These are phyloP conservation scores for Sebastes schlegelii DNA, from an alignment of 2,113 vertebrate genomes.

Conservation along the genomic window DNA sequence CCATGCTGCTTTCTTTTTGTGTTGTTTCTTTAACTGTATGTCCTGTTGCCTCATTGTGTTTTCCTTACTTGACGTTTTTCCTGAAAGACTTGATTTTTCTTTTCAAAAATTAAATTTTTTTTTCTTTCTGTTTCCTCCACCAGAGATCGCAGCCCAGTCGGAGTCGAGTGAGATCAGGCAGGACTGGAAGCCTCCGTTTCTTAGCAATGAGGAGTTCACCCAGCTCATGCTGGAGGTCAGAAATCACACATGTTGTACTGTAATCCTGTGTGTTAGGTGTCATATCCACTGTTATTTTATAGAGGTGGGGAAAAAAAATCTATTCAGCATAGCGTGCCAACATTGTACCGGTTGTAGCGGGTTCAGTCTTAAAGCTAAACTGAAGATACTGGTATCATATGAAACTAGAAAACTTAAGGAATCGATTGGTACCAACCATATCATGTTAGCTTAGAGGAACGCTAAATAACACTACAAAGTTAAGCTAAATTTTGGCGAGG, in stretches of 20 bases:
- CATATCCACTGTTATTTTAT: background rate
- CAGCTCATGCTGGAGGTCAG: slow-evolving; percentile 99
- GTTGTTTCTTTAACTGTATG: background rate
- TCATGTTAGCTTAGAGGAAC: too few species aligned
- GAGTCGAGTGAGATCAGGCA: slow-evolving; percentile 99
- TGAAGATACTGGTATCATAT: too few species aligned
- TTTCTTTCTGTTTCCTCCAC: slow-evolving; percentile 52
- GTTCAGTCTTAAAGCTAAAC: too few species aligned
- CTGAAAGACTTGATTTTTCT: background rate
- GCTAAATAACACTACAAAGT: too few species aligned
- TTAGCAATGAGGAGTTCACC: slow-evolving; percentile 99
- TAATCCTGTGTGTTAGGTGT: background rate
- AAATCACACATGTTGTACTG: slow-evolving; percentile 27
- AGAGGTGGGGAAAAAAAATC: too few species aligned
- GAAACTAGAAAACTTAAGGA: too few species aligned
- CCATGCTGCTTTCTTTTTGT: background rate
- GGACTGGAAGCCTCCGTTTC: slow-evolving; percentile 99
- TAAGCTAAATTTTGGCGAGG: too few species aligned
- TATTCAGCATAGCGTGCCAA: too few species aligned
- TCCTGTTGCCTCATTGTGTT: background rate
- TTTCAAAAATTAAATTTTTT: background rate
- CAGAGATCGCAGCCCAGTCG: slow-evolving; percentile 98
- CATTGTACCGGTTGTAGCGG: too few species aligned
- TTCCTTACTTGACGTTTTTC: background rate
- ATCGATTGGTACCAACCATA: too few species aligned